phyloP scores from a whole-genome alignment of 2,113 vertebrate genomes.

The Elanus axillaris region DNA sequence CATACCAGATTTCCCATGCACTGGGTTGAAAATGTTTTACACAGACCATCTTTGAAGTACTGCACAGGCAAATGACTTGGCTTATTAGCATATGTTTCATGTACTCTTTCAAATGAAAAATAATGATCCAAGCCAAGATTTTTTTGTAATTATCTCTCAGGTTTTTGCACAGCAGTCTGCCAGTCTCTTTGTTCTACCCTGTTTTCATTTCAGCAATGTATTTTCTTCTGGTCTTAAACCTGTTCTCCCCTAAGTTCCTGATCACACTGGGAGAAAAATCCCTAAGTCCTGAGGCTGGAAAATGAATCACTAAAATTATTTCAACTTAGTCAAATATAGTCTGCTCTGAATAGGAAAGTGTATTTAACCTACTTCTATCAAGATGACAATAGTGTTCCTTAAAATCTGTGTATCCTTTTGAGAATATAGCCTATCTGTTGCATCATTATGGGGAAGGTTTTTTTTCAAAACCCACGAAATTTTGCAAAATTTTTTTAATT shows the following conservation, averaged over 20 bases:
- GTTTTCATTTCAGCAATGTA: neutral
- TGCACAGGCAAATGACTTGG: constrained; percentile 12
- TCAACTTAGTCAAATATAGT: neutral
- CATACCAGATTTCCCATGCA: neutral
- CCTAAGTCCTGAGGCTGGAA: neutral
- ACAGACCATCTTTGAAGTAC: constrained; percentile 28
- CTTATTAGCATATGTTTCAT: constrained; percentile 47
- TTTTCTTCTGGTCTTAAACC: neutral
- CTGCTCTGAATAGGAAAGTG: neutral
- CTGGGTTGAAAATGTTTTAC: neutral
- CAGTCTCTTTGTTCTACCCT: neutral
- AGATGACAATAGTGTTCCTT: neutral
- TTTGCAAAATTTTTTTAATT: neutral
- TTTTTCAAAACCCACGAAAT: neutral
- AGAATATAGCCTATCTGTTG: neutral
- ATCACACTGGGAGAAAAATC: neutral
- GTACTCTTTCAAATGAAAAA: constrained; percentile 11
- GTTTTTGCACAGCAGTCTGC: neutral
- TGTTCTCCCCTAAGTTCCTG: neutral
- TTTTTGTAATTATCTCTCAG: constrained; percentile 8
- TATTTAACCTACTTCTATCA: neutral
- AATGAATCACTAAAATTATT: neutral
- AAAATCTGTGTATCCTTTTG: neutral
- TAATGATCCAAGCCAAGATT: neutral
- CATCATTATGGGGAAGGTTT: neutral